Percentiles rank a stretch among this genome's conserved stretches.
Conservation (phyloP, 1,140 invertebrate species). For the Zophobas morio region DNA sequence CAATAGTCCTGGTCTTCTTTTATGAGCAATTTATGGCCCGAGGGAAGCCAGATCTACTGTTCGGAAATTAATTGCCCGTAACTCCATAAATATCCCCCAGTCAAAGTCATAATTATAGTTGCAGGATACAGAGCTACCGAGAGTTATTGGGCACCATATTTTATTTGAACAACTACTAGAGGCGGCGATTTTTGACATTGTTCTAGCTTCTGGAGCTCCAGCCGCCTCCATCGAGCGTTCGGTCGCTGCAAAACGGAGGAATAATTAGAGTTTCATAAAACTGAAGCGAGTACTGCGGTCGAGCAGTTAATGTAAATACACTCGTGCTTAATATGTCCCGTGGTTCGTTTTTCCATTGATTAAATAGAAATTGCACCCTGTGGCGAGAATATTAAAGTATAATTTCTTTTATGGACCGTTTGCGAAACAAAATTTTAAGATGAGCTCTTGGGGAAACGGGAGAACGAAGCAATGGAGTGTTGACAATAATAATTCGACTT, state of each 20-base stretch:
- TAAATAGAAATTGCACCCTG: background rate
- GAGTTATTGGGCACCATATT: background rate
- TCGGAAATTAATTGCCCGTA: constrained; percentile 32
- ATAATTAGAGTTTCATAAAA: constrained; percentile 30
- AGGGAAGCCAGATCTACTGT: constrained; percentile 33
- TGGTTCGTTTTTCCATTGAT: constrained; percentile 1
- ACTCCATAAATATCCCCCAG: constrained; percentile 11
- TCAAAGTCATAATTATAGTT: constrained; percentile 15
- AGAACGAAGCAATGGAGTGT: too few species aligned
- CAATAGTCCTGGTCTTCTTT: constrained; percentile 23
- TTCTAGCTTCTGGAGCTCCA: background rate
- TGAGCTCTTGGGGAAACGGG: background rate
- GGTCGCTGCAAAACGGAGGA: background rate
- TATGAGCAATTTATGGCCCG: constrained; percentile 28
- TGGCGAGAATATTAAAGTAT: constrained; percentile 7
- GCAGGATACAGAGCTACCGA: background rate
- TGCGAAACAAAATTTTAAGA: background rate
- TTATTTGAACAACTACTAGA: background rate
- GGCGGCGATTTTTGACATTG: background rate
- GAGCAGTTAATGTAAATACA: constrained; percentile 4
- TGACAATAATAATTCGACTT: too few species aligned
- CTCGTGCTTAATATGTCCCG: background rate
- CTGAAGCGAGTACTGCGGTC: background rate
- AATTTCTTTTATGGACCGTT: constrained; percentile 1
- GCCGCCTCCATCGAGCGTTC: background rate